Percentiles rank a stretch among this genome's conserved stretches.
Evolutionary conservation across 2,888 invertebrate species (phyloP).

Genomic region (Melanchra persicariae): DNA sequence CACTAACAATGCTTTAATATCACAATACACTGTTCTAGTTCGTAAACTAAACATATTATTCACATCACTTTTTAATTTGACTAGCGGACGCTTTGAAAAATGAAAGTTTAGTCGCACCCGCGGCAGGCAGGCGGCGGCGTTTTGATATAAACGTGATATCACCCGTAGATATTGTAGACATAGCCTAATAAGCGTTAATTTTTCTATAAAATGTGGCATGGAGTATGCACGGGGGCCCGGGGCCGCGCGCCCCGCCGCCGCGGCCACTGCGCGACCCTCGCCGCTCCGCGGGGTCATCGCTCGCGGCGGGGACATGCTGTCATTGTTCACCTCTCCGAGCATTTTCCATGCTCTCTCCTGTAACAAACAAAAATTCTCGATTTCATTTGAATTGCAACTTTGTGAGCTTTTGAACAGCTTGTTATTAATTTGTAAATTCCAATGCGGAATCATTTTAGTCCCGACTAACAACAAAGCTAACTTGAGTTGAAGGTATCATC

Average conservation of each 20-base stretch:
- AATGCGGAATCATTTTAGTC: slow-evolving; percentile 6
- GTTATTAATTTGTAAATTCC: slow-evolving; percentile 11
- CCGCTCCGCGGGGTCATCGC: slow-evolving; percentile 85
- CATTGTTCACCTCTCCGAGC: slow-evolving; percentile 85
- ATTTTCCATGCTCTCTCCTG: slow-evolving; percentile 89
- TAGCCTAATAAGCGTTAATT: slow-evolving; percentile 88
- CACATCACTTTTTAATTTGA: slow-evolving; percentile 87
- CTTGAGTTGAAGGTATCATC: neutral
- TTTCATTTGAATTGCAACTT: slow-evolving; percentile 38
- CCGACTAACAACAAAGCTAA: neutral
- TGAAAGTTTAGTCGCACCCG: slow-evolving; percentile 83
- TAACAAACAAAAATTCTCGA: slow-evolving; percentile 76
- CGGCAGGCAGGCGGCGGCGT: slow-evolving; percentile 75
- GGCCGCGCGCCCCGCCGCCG: slow-evolving; percentile 79
- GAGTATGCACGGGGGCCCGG: slow-evolving; percentile 76
- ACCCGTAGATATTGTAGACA: slow-evolving; percentile 85
- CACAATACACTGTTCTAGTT: slow-evolving; percentile 86
- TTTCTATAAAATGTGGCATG: slow-evolving; percentile 81
- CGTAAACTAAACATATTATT: slow-evolving; percentile 81
- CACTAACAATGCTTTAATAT: slow-evolving; percentile 86
- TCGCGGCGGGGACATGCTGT: slow-evolving; percentile 89
- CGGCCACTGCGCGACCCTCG: slow-evolving; percentile 79
- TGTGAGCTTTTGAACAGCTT: neutral
- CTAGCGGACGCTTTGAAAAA: slow-evolving; percentile 89
- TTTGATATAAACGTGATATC: slow-evolving; percentile 81